Evolutionary conservation across 2,888 invertebrate genomes (phyloP).

Genomic region (Itoplectis maculator): DNA sequence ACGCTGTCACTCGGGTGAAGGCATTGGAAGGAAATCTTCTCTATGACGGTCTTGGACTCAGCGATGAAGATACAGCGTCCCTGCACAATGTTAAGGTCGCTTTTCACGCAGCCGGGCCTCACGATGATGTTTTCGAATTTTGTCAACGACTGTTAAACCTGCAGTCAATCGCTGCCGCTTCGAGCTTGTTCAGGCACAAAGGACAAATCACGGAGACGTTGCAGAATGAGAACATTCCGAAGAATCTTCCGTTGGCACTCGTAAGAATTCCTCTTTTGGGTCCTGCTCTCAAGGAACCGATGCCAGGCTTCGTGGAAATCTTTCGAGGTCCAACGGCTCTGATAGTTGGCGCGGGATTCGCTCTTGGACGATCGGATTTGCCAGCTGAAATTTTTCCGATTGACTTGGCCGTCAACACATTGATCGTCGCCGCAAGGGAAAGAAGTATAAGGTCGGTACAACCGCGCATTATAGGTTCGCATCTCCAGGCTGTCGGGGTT

Average conservation of each 20-base stretch:
- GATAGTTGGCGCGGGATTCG: conserved; percentile 78
- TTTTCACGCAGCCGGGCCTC: conserved; percentile 77
- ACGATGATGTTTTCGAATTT: conserved; percentile 72
- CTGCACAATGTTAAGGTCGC: conserved; percentile 74
- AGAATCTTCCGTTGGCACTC: conserved; percentile 72
- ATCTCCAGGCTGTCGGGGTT: neutral
- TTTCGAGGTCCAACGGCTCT: conserved; percentile 77
- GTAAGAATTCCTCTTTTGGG: conserved; percentile 76
- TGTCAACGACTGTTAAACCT: conserved; percentile 73
- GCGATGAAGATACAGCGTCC: conserved; percentile 41
- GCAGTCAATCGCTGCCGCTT: conserved; percentile 64
- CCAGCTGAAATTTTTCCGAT: conserved; percentile 77
- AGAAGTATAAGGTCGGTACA: conserved; percentile 72
- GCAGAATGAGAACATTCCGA: conserved; percentile 67
- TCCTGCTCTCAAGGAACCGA: conserved; percentile 77
- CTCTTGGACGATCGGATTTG: conserved; percentile 71
- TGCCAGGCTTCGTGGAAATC: conserved; percentile 77
- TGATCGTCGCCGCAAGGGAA: conserved; percentile 78
- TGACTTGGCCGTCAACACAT: conserved; percentile 76
- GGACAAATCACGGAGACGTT: conserved; percentile 64
- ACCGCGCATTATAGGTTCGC: neutral
- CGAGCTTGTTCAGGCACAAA: conserved; percentile 71
- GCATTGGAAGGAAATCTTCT: conserved; percentile 77
- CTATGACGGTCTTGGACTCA: conserved; percentile 74
- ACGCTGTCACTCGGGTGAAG: conserved; percentile 73